Base-by-base conservation (phyloP, 2,888 invertebrate genomes). In the Drosophila peninsularis region DNA sequence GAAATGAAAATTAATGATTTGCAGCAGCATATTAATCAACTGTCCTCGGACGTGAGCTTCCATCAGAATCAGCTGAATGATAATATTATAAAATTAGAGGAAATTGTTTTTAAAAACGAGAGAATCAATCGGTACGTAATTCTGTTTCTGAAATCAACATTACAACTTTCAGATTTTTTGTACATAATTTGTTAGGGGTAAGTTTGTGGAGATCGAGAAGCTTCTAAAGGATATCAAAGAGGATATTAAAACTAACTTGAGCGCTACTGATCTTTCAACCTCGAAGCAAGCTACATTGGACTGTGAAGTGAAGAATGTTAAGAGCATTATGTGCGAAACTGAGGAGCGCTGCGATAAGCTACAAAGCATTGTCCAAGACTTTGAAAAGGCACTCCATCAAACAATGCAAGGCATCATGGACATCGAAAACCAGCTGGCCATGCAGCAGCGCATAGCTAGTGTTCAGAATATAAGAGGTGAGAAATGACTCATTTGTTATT, bases 281-380 rank as follows among this genome's bases (percentile, higher is more conserved):
- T 86, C 92, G 0, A 94, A 93, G 83, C 93, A 93, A 63, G 91
- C 93, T 1, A 91, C 91, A 27, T 77, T 94, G 14, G 92, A 93
- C 71, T 93, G 92, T 61, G 94, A 94, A 80, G 90, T 94, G 0
- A 93, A 93, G 79, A 92, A 93, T 14, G 91, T 93, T 63, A 93
- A 92, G 68, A 93, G 93, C 75, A 93, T 93, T 53, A 92, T 93
- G 0, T 92, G 93, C 37, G 94, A 94, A 78, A 93, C 93, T 11
- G 92, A 93, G 19, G 93, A 94, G 41, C 94, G 93, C 69, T 91
- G 94, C 37, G 93, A 94, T 56, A 93, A 92, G 37, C 85, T 94
- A 11, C 92, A 93, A 14, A 91, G 90, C n/a, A 91, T 93, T 39
- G 83, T 93, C 1, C 76, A 73, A 0, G 90, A 92, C 60, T 78